Percentiles rank a stretch among this genome's conserved stretches.
phyloP scores from a whole-genome alignment of 1,140 invertebrate species.

The Brachionus paranguensis region DNA sequence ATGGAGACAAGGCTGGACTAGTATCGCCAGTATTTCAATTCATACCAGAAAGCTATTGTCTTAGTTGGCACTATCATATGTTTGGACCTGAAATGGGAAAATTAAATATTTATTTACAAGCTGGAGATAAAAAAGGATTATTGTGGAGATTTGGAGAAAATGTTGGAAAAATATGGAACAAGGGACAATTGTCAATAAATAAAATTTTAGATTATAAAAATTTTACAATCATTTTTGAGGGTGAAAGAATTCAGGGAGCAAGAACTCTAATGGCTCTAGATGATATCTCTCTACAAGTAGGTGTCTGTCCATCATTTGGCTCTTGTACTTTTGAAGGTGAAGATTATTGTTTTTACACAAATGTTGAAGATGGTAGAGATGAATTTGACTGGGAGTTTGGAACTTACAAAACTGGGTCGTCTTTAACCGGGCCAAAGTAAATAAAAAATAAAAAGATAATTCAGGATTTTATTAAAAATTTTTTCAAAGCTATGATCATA shows the following conservation, averaged over 20 bases:
- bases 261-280: constrained; percentile 43
- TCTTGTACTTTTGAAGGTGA: constrained; percentile 47
- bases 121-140: constrained; percentile 1
- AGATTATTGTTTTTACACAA: constrained; percentile 59
- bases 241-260: constrained; percentile 43
- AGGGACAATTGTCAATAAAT: neutral
- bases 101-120: constrained; percentile 33
- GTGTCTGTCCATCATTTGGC: constrained; percentile 12
- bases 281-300: constrained; percentile 1
- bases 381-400: constrained; percentile 50
- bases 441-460: neutral
- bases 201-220: neutral
- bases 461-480: neutral
- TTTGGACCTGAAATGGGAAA: constrained; percentile 39
- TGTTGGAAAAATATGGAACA: constrained; percentile 35
- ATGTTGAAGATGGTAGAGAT: constrained; percentile 44
- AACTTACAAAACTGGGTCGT: constrained; percentile 42
- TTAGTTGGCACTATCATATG: constrained; percentile 42
- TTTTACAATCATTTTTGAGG: constrained; percentile 45
- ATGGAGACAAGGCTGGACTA: constrained; percentile 29
- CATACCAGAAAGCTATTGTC: constrained; percentile 18
- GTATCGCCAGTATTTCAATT: constrained; percentile 5
- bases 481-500: constrained; percentile 50
- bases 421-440: constrained; percentile 45
- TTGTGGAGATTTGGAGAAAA: constrained; percentile 34